A percentile compares a stretch with the other conserved stretches of the same genome.
These are phyloP conservation scores for Colletes gigas DNA, from an alignment of 1,140 invertebrate genomes.

Conservation along the genomic window DNA sequence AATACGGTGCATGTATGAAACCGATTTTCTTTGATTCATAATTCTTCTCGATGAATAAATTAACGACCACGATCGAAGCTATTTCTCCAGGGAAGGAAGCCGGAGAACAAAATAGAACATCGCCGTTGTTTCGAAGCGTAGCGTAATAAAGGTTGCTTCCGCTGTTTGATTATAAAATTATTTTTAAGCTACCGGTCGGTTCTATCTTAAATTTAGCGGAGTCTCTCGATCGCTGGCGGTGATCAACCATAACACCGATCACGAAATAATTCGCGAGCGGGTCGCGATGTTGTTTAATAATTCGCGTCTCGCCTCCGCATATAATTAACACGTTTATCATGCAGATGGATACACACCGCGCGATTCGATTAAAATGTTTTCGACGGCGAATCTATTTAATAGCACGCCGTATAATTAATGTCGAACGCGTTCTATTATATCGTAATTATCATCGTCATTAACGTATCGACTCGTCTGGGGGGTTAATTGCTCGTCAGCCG, in stretches of 20 bases:
- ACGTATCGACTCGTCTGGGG: background rate
- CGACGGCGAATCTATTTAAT: conserved; percentile 6
- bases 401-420: conserved; percentile 17
- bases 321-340: conserved; percentile 32
- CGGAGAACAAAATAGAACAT: background rate
- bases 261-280: background rate
- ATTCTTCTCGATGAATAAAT: background rate
- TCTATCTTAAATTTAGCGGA: too few species aligned
- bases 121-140: background rate
- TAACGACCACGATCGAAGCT: background rate
- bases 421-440: conserved; percentile 2
- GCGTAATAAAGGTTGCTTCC: too few species aligned
- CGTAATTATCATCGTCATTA: conserved; percentile 31
- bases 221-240: too few species aligned
- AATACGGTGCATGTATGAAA: background rate
- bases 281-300: background rate
- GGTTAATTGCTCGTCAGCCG: background rate
- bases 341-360: background rate
- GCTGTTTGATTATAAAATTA: too few species aligned
- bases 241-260: background rate
- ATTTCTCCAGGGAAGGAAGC: background rate
- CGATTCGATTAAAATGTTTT: conserved; percentile 44
- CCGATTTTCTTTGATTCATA: conserved; percentile 2
- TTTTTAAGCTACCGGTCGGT: too few species aligned
- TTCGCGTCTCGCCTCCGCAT: background rate